Evolutionary conservation across 2,888 invertebrate species (phyloP).

Genomic region (Pseudanteris insignis): DNA sequence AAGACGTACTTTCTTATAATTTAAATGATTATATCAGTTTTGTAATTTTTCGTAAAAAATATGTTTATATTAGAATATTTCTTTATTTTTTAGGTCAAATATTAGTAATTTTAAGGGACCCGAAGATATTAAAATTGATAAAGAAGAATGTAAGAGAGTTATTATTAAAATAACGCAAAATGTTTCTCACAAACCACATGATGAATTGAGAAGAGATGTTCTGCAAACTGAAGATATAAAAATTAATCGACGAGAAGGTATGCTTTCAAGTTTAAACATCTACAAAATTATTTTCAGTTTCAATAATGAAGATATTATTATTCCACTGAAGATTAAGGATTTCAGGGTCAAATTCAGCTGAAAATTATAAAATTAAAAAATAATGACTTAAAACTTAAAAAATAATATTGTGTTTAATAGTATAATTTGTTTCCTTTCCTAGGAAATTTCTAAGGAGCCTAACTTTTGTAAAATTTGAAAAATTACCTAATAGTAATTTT

Average conservation of each 20-base stretch:
- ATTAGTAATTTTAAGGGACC: background rate
- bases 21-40: background rate
- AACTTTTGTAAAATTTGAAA: too few species aligned
- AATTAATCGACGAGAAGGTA: slow-evolving; percentile 7
- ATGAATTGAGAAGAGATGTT: slow-evolving; percentile 1
- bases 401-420: too few species aligned
- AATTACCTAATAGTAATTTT: too few species aligned
- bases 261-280: background rate
- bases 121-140: background rate
- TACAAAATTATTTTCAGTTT: background rate
- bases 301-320: background rate
- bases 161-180: slow-evolving; percentile 1
- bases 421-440: too few species aligned
- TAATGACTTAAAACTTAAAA: too few species aligned
- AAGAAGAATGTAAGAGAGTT: slow-evolving; percentile 5
- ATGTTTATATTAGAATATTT: background rate
- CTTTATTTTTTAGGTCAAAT: slow-evolving; percentile 1
- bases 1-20: too few species aligned
- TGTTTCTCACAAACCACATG: background rate
- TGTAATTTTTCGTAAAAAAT: background rate
- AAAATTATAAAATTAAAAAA: background rate
- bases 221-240: slow-evolving; percentile 2
- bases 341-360: background rate
- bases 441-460: too few species aligned
- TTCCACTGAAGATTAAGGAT: background rate